phyloP scores from a whole-genome alignment of 2,888 invertebrate species.

The Thecocarcelia acutangulata region DNA sequence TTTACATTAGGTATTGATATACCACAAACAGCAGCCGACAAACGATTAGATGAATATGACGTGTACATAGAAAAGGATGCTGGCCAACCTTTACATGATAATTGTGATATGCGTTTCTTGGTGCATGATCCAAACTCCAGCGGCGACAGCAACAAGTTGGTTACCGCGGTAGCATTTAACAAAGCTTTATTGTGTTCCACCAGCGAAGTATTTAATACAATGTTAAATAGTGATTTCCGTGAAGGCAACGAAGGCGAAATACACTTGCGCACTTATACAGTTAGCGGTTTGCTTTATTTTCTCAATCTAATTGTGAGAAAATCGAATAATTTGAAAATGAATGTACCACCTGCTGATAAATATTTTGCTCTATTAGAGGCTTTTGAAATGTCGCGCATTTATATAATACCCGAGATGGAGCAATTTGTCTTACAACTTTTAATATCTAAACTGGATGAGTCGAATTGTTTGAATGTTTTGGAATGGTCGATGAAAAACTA shows the following conservation, averaged over 20 bases:
- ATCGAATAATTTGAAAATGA: constrained; percentile 71
- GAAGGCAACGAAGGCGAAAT: constrained; percentile 80
- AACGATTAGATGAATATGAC: constrained; percentile 72
- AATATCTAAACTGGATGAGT: constrained; percentile 75
- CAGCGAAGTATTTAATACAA: constrained; percentile 81
- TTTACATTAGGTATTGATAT: constrained; percentile 76
- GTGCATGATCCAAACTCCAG: constrained; percentile 70
- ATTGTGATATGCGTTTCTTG: constrained; percentile 78
- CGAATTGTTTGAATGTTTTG: constrained; percentile 78
- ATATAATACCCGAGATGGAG: constrained; percentile 80
- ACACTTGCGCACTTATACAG: constrained; percentile 78
- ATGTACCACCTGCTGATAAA: constrained; percentile 74
- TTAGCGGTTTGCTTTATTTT: constrained; percentile 79
- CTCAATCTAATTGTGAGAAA: constrained; percentile 78
- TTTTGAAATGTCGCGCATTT: constrained; percentile 80
- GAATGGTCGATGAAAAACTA: constrained; percentile 81
- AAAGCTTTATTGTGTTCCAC: constrained; percentile 78
- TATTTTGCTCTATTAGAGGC: constrained; percentile 79
- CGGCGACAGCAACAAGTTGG: constrained; percentile 63
- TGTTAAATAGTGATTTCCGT: constrained; percentile 80
- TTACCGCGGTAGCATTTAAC: constrained; percentile 75
- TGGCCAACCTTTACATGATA: constrained; percentile 66
- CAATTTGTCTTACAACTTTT: constrained; percentile 75
- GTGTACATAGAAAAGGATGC: constrained; percentile 68
- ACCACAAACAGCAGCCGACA: constrained; percentile 70